Conservation (phyloP, 92 coral and sea anemone species). For the Epizoanthus ramosus region DNA sequence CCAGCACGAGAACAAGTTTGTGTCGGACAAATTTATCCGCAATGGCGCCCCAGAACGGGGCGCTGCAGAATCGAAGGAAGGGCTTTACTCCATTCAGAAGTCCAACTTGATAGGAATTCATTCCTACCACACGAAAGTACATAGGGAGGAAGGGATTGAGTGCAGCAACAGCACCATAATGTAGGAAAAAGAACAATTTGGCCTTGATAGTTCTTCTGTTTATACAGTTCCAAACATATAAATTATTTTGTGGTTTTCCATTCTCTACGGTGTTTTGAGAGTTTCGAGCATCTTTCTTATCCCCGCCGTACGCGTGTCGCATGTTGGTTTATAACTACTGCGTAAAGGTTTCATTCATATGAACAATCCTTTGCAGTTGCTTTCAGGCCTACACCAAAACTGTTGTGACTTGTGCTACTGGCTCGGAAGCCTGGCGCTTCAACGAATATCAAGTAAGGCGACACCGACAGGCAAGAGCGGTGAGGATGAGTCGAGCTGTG, state of each 20-base stretch:
- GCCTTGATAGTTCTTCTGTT: neutral
- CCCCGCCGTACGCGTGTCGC: too few relatives aligned
- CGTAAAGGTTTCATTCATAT: too few relatives aligned
- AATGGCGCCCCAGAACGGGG: neutral
- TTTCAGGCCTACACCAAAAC: too few relatives aligned
- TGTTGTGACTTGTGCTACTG: too few relatives aligned
- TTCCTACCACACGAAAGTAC: neutral
- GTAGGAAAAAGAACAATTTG: neutral
- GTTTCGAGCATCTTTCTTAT: too few relatives aligned
- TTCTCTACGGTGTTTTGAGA: neutral
- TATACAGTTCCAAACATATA: neutral
- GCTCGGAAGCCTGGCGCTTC: too few relatives aligned
- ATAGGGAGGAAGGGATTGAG: neutral
- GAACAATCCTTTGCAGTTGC: too few relatives aligned
- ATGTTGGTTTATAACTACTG: too few relatives aligned
- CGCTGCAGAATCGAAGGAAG: neutral
- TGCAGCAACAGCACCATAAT: neutral
- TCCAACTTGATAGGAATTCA: neutral
- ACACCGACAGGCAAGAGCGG: too few relatives aligned
- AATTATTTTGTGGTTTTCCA: neutral
- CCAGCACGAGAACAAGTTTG: neutral
- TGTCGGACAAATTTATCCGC: neutral
- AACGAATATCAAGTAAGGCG: too few relatives aligned
- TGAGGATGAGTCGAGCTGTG: too few relatives aligned
- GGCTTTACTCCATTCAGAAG: neutral